A percentile compares a stretch with the other conserved stretches of the same genome.
These are phyloP conservation scores for Anableps anableps DNA, from an alignment of 2,797 vertebrate genomes.

Conservation along the genomic window DNA sequence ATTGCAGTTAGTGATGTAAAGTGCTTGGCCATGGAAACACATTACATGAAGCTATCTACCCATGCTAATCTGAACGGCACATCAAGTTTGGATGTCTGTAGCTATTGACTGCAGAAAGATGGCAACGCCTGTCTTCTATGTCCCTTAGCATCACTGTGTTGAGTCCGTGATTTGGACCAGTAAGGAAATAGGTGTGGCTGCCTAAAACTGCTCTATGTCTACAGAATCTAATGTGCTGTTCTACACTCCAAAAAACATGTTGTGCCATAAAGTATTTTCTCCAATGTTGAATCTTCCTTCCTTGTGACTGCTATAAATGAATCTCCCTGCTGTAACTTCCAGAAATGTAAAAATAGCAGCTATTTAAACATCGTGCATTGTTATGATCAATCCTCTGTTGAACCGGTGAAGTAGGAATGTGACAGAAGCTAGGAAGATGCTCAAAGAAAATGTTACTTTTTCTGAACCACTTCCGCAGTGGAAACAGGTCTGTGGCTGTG, in stretches of 20 bases:
- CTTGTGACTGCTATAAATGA: slow-evolving; percentile 22
- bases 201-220: not conserved
- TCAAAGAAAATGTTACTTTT: slow-evolving; percentile 51
- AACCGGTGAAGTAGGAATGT: slow-evolving; percentile 24
- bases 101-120: not conserved
- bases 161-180: no score
- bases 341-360: slow-evolving; percentile 22
- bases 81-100: not conserved
- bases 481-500: slow-evolving; percentile 40
- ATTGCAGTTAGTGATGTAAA: not conserved
- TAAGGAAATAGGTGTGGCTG: not conserved
- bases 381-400: slow-evolving; percentile 12
- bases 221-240: not conserved
- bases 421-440: slow-evolving; percentile 32
- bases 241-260: not conserved
- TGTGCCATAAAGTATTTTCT: slow-evolving; percentile 7
- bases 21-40: not conserved
- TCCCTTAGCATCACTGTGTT: no score
- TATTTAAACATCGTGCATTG: slow-evolving; percentile 22
- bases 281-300: slow-evolving; percentile 17
- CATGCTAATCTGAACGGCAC: not conserved
- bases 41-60: not conserved
- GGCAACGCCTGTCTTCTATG: not conserved
- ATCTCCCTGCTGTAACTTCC: slow-evolving; percentile 12
- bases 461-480: slow-evolving; percentile 39